Evolutionary conservation across 2,888 invertebrate genomes (phyloP).

Genomic region (Marronus borbonicus): DNA sequence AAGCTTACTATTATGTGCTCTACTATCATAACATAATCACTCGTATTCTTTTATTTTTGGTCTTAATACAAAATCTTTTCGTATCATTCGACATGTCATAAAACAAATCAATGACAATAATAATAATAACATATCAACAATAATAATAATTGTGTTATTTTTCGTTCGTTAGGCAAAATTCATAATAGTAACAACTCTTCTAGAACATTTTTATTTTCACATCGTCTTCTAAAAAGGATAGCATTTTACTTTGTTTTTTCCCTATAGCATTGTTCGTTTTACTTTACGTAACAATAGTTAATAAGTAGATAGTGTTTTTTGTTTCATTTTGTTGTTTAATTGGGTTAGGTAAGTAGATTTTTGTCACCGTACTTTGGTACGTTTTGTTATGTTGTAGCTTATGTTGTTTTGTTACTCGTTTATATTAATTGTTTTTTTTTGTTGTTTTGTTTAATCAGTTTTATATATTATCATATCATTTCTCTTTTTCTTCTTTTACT

Average conservation of each 20-base stretch:
- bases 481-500: not conserved
- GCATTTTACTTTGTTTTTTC: too few species aligned
- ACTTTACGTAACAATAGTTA: not conserved
- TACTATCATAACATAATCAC: too few species aligned
- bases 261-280: not conserved
- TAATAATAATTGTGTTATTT: conserved; percentile 7
- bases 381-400: not conserved
- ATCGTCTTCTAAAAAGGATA: not conserved
- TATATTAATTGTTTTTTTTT: not conserved
- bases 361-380: conserved; percentile 18
- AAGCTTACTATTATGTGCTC: too few species aligned
- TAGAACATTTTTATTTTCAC: not conserved
- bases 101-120: not conserved
- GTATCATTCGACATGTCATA: not conserved
- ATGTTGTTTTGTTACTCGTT: not conserved
- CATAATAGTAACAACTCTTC: conserved; percentile 10
- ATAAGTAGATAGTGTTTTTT: not conserved
- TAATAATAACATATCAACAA: conserved; percentile 10
- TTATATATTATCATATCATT: not conserved
- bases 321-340: not conserved
- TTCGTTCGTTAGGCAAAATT: conserved; percentile 15
- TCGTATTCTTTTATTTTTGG: not conserved
- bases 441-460: not conserved
- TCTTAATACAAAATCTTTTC: not conserved
- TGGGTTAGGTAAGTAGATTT: conserved; percentile 17